Evolutionary conservation across 2,113 vertebrate species (phyloP), one percentile per base, ranked within the genome.

Genomic region (Varanus komodoensis): DNA sequence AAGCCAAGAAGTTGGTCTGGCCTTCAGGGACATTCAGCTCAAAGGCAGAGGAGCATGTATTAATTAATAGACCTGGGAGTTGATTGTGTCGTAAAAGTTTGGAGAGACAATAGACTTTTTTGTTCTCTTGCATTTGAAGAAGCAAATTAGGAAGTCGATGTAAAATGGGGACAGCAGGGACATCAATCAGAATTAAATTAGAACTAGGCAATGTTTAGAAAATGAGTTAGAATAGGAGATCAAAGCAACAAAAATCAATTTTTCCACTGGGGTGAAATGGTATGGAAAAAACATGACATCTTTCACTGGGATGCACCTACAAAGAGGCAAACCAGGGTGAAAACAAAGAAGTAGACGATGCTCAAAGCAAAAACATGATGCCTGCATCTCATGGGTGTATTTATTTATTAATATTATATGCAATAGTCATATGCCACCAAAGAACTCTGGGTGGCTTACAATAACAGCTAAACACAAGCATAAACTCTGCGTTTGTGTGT

Each of bases 61-160:
- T 89, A 83, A 89, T 84, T 74, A 34, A 61, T 48, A 64, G 44
- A 4, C 80, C 1, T 83, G 88, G 88, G 88, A 84, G 48, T 75
- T 89, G 75, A 50, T 87, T 11, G 27, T 32, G 8, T 9, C 11
- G 4, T 32, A 64, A 89, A 75, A 38, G 83, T 84, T 89, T 38
- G n/a, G 27, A 6, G 4, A n/a, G 29, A 7, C 25, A 73, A 14
- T 11, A 83, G 67, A 89, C 68, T 54, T 81, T 44, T 50, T 27
- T 5, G 23, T 11, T 27, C 8, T 64, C 73, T 61, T 75, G 54
- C 19, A 32, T 50, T 4, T 29, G 52, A 27, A 61, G 25, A 75
- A 81, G 25, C 25, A 2, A 14, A 48, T 73, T 74, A 48, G 61
- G 52, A 74, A 48, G 4, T 17, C 71, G 54, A 25, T 83, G n/a